Evolutionary conservation across 2,113 vertebrate species (phyloP).

Genomic region (Platysternon megacephalum): DNA sequence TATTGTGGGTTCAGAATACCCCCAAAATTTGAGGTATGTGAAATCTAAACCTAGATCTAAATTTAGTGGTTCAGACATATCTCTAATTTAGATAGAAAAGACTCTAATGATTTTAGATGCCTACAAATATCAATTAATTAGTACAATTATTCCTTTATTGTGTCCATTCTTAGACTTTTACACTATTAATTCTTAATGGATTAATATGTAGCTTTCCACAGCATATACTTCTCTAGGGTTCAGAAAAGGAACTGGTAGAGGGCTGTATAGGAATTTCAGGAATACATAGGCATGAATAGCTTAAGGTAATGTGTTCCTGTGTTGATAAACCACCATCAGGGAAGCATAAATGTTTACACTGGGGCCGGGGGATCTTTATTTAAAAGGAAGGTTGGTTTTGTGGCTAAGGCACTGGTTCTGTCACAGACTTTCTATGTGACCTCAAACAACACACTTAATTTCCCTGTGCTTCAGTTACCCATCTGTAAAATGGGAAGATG

Average conservation of each 20-base stretch:
- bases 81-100: constrained; percentile 68
- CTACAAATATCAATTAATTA: neutral
- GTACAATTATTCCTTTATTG: neutral
- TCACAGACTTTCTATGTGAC: neutral
- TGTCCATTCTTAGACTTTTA: constrained; percentile 15
- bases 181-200: neutral
- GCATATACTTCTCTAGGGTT: neutral
- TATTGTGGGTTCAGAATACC: neutral
- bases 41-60: constrained; percentile 65
- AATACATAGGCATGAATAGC: rapidly evolving
- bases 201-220: neutral
- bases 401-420: neutral
- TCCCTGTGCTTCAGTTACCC: neutral
- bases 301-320: neutral
- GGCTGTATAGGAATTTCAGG: neutral
- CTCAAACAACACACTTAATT: neutral
- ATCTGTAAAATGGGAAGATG: neutral
- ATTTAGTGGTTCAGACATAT: constrained; percentile 59
- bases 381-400: neutral
- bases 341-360: neutral
- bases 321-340: neutral
- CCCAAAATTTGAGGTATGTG: constrained; percentile 67
- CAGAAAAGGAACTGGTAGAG: neutral
- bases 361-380: neutral
- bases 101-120: constrained; percentile 68